Base-by-base conservation (phyloP, 1,140 invertebrate genomes). In the Caenorhabditis latens region DNA sequence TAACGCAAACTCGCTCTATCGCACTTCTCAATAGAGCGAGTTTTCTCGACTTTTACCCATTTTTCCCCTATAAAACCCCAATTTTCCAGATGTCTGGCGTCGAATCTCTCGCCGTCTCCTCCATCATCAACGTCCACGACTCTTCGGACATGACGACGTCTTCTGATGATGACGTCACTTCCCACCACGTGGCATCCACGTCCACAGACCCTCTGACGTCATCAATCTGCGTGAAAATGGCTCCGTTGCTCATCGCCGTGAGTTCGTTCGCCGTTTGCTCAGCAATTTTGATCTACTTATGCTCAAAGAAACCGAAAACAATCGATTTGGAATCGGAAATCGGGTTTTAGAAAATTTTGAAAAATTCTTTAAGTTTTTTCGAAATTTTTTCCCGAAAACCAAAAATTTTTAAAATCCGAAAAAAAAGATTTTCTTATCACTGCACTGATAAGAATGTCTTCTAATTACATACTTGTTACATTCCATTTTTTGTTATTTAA, bases 281-380 rank as follows among this genome's bases (percentile, higher is more conserved):
- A 50, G 46, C 46, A 4, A 24, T 79, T 5, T 14, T 79, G 53
- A n/a, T 79, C 46, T 79, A 79, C 14, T 50, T 79, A 46, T 79
- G 71, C 71, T 79, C 71, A 4, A 79, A 79, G n/a, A 79, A 79
- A 79, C 71, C 71, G n/a, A 79, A 79, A 79, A 79, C 71, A 8
- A 79, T 79, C 4, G 71, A 79, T 79, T n/a, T 50, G 21, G 71
- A 79, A 43, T 79, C 71, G 14, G 71, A 79, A 50, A 21, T 79
- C 3, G 1, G 71, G 7, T 79, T 79, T n/a, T 79, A 79, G 42
- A 71, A 32, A 0, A 32, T 32, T 32, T 32, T 32, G 32, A 32
- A 32, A 32, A n/a, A n/a, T n/a, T n/a, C n/a, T n/a, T n/a, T n/a
- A n/a, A n/a, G n/a, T n/a, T n/a, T 32, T 46, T 24, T 53, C 19